Base-by-base conservation (phyloP, 1,140 invertebrate species). In the Aethina tumida region DNA sequence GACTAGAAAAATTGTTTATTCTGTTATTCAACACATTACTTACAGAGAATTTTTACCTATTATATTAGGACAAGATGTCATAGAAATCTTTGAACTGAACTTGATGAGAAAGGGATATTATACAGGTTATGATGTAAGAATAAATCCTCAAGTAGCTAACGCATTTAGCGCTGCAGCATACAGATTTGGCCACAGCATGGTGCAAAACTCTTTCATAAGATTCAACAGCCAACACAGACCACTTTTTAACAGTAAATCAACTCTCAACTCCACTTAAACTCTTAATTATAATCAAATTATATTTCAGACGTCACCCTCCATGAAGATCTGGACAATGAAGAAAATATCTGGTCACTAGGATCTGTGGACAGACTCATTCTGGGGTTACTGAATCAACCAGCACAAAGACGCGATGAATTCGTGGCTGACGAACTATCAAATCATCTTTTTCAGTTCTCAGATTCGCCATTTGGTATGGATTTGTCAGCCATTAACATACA, bases 141-240 rank as follows among this genome's bases (percentile, higher is more conserved):
- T 89, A 12, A 87, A 96, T 66, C 80, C 95, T 0, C 77, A 77
- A 9, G 77, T 96, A 8, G 77, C 84, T 9, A 98, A 97, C 61
- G 81, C 84, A 29, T 98, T 99, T 66, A 81, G 90, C 0, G 78
- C 89, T 0, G 94, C 93, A 2, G 96, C 90, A n/a, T 94, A 87
- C 62, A 73, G 90, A 12, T 97, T 97, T 62, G 95, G 95, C 0
- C 95, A 97, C 60, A 92, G 89, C 15, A 58, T 98, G 13, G 83
- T 98, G 1, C 84, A 93, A 48, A 80, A 80, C 0, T 77, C 73
- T 15, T 80, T 79, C 49, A 58, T 78, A 10, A 64, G 81, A 34
- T 78, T 68, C 50, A 74, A 82, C 46, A 68, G 64, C 4, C 60
- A 73, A 41, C 80, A 83, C 55, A 62, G 66, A 26, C 69, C 75